Percentiles rank a stretch among this genome's conserved stretches.
These are phyloP conservation scores for Formicarius rufipectus DNA, from an alignment of 2,113 vertebrate genomes.

Conservation along the genomic window DNA sequence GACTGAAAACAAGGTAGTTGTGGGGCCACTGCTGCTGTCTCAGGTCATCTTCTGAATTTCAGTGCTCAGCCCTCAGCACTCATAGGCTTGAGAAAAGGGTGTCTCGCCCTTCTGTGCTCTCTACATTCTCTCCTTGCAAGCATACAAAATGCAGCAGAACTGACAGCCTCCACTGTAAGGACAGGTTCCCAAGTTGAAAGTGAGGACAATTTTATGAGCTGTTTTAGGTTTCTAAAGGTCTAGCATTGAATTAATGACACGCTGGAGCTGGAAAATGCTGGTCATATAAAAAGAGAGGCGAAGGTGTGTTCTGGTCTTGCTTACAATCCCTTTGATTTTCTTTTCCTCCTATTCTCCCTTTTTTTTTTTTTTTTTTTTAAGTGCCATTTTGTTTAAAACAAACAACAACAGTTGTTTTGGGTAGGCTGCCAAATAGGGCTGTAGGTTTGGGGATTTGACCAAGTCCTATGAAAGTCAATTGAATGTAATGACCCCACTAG, in stretches of 20 bases:
- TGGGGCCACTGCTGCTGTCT: neutral
- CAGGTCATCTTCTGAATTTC: neutral
- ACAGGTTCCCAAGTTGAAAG: neutral
- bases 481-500: neutral
- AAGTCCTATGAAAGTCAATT: neutral
- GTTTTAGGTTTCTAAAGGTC: neutral
- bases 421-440: neutral
- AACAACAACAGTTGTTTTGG: no score
- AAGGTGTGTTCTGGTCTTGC: neutral
- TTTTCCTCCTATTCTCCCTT: neutral
- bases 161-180: neutral
- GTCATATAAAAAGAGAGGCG: neutral
- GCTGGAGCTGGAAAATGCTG: neutral
- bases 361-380: neutral
- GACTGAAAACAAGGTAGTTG: neutral
- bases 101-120: fast-evolving
- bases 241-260: neutral
- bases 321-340: neutral
- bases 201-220: neutral
- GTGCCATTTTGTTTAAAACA: neutral
- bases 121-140: neutral
- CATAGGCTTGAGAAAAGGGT: neutral
- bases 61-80: neutral
- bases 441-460: neutral
- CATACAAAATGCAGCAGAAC: neutral